Evolutionary conservation across 2,113 vertebrate species (phyloP), one percentile per base, ranked within the genome.

Genomic region (Passer montanus): DNA sequence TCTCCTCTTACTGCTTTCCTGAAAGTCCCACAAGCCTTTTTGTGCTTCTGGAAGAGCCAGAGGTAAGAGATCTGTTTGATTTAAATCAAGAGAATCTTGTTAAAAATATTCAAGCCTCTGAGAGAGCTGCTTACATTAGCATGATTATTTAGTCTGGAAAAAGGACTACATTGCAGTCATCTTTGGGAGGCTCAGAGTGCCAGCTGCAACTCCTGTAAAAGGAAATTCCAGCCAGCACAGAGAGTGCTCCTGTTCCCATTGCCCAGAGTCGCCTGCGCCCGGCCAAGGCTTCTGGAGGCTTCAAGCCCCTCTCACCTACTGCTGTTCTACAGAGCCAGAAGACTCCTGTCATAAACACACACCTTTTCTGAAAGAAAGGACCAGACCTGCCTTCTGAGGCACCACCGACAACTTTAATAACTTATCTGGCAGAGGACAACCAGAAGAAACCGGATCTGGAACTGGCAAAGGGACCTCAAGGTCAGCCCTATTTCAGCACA

Each of bases 191-290:
- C 64, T 50, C 64, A 31, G 84, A 91, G 60, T 84, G 52, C 91
- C 74, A 95, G 90, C 86, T 88, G 86, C 83, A 86, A 6, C 72
- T 86, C 47, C 73, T 60, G 89, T 55, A 53, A 72, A 89, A 91
- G 93, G 78, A 95, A 95, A 94, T 93, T 95, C 93, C 87, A 94
- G 50, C 22, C 59, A 77, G 63, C 58, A 93, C 91, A 95, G 89
- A 88, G 72, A 58, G 44, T 1, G 3, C 78, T 82, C 81, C 93
- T 95, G 84, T 96, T 95, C 59, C 81, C 77, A 41, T 23, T 2
- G 4, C 67, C 59, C 58, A 59, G 69, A 43, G 26, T n/a, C 0
- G 3, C 77, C 74, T 59, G 64, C 0, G 2, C 35, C 17, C 30
- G 53, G 76, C 55, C 39, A 62, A 79, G 55, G 72, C 59, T 95